phyloP scores from a whole-genome alignment of 2,888 invertebrate genomes.

The Sphecodes monilicornis region DNA sequence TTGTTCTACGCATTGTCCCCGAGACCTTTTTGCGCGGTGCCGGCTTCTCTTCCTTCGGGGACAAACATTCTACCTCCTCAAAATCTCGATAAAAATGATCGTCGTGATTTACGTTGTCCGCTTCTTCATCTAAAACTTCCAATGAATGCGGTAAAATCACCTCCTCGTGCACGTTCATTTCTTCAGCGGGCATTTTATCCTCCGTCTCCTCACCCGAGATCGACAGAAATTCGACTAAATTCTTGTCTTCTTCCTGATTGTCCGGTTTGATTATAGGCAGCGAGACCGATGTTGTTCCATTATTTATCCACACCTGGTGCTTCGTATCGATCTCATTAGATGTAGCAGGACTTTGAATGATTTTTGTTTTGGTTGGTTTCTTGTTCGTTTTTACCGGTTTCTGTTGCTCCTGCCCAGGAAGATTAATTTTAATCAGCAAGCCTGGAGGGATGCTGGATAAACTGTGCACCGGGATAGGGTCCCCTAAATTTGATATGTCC shows the following conservation, averaged over 20 bases:
- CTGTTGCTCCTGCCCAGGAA: slow-evolving; percentile 76
- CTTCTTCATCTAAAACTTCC: slow-evolving; percentile 56
- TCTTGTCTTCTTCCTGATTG: slow-evolving; percentile 51
- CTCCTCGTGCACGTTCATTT: slow-evolving; percentile 67
- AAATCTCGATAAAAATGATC: slow-evolving; percentile 65
- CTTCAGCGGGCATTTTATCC: slow-evolving; percentile 48
- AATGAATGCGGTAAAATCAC: slow-evolving; percentile 59
- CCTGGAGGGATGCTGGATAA: slow-evolving; percentile 82
- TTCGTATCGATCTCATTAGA: slow-evolving; percentile 37
- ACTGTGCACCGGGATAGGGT: slow-evolving; percentile 82
- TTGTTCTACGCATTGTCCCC: slow-evolving; percentile 75
- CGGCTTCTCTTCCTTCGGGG: slow-evolving; percentile 41
- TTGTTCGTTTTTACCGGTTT: slow-evolving; percentile 60
- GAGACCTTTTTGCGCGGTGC: slow-evolving; percentile 63
- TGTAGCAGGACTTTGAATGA: slow-evolving; percentile 28
- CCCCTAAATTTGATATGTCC: slow-evolving; percentile 80
- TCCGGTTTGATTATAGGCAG: slow-evolving; percentile 45
- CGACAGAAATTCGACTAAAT: slow-evolving; percentile 65
- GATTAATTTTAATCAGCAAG: slow-evolving; percentile 81
- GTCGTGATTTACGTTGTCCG: slow-evolving; percentile 52
- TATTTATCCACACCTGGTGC: slow-evolving; percentile 55
- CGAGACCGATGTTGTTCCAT: slow-evolving; percentile 41
- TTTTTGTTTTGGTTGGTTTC: slow-evolving; percentile 61
- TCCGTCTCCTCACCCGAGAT: slow-evolving; percentile 62
- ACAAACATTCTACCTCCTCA: slow-evolving; percentile 52